phyloP scores from a whole-genome alignment of 2,888 invertebrate species.

The Anoncus sp. region DNA sequence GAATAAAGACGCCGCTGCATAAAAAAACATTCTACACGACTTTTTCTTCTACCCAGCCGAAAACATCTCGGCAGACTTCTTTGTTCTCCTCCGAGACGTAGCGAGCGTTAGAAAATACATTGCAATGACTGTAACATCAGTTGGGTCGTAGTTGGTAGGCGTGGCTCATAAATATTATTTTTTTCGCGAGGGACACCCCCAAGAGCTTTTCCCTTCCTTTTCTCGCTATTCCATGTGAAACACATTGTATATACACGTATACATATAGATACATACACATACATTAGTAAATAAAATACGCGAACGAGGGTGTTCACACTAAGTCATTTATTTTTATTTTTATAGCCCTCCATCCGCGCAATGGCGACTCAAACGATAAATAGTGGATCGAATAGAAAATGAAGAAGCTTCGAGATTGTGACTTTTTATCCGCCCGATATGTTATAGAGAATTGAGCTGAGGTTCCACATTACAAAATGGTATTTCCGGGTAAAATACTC shows the following conservation, averaged over 20 bases:
- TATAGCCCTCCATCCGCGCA: too few relatives aligned
- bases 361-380: too few relatives aligned
- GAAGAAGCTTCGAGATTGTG: too few relatives aligned
- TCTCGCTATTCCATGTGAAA: not conserved
- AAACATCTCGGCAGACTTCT: not conserved
- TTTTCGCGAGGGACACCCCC: not conserved
- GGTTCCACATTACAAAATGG: not conserved
- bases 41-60: not conserved
- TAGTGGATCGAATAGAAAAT: too few relatives aligned
- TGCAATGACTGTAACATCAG: constrained; percentile 36
- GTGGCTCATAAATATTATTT: constrained; percentile 54
- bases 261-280: not conserved
- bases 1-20: not conserved
- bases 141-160: constrained; percentile 40
- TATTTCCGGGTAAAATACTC: too few relatives aligned
- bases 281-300: constrained; percentile 27
- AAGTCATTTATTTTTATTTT: constrained; percentile 1
- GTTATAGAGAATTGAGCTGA: not conserved
- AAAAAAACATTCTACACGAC: not conserved
- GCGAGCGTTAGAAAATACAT: constrained; percentile 29
- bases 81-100: constrained; percentile 4
- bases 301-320: not conserved
- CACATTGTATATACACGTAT: not conserved
- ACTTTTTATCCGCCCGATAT: too few relatives aligned
- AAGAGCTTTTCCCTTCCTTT: constrained; percentile 2